Percentiles rank a stretch among this genome's conserved stretches.
These are phyloP conservation scores for Alentia gelatinosa DNA, from an alignment of 2,888 invertebrate genomes.

Conservation along the genomic window DNA sequence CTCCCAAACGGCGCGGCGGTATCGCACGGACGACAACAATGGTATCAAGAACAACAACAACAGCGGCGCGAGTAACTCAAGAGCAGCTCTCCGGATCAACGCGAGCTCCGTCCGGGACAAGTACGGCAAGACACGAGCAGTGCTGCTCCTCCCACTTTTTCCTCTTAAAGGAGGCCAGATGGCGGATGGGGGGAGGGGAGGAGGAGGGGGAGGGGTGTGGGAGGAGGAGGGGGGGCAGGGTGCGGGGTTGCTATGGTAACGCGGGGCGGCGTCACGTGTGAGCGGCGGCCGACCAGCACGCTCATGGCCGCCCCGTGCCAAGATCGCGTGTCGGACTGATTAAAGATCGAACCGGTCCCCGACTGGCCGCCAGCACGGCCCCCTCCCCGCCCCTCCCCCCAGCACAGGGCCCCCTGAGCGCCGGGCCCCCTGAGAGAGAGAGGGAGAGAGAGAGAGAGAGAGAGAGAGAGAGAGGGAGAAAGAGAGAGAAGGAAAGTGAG, in stretches of 20 bases:
- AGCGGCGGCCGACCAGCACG: neutral
- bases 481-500: too few species aligned
- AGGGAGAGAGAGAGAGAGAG: too few species aligned
- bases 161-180: constrained; percentile 1
- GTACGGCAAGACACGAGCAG: neutral
- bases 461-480: too few species aligned
- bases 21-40: neutral
- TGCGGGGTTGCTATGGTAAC: neutral
- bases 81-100: neutral
- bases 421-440: too few species aligned
- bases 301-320: neutral
- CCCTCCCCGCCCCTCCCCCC: neutral
- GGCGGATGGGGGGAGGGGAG: neutral
- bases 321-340: neutral
- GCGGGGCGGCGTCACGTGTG: neutral
- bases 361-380: neutral
- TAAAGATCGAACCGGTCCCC: neutral
- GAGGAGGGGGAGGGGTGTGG: neutral
- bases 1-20: neutral
- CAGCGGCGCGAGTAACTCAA: too few species aligned
- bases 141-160: neutral
- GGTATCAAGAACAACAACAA: neutral
- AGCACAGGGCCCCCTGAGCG: neutral
- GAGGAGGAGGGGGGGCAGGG: neutral
- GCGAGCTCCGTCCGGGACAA: neutral